Evolutionary conservation across 2,113 vertebrate species (phyloP).

Genomic region (Murina feae): DNA sequence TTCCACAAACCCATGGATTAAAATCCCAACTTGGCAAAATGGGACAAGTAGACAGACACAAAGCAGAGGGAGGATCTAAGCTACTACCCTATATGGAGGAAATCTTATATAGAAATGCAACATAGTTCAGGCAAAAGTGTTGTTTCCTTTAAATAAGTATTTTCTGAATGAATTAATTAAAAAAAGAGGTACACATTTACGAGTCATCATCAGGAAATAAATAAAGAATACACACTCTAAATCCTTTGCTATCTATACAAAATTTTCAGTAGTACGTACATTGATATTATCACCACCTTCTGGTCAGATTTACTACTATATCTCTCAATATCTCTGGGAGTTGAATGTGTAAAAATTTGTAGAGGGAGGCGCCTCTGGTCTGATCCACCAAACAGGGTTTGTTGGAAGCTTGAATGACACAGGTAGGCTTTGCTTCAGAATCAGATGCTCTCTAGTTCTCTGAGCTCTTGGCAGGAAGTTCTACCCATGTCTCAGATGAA

Average conservation of each 20-base stretch:
- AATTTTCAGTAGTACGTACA: background rate
- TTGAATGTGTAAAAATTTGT: background rate
- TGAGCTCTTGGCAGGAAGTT: background rate
- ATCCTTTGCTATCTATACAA: background rate
- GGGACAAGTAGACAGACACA: background rate
- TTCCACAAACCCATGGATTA: background rate
- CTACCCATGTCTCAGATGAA: background rate
- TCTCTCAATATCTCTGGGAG: background rate
- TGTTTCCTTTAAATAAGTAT: background rate
- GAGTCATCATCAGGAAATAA: background rate
- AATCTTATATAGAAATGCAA: conserved; percentile 3
- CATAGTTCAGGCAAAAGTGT: background rate
- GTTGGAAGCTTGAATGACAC: background rate
- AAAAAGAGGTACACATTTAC: background rate
- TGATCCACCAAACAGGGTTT: background rate
- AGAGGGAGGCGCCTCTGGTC: background rate
- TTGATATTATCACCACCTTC: conserved; percentile 21
- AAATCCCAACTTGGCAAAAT: conserved; percentile 10
- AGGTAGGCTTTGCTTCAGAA: background rate
- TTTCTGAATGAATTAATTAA: background rate
- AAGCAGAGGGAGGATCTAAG: background rate
- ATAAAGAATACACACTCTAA: background rate
- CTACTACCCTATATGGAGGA: background rate
- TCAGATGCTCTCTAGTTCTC: background rate
- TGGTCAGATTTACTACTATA: conserved; percentile 9